Base-by-base conservation (phyloP, 2,797 vertebrate species). In the Pygocentrus nattereri region DNA sequence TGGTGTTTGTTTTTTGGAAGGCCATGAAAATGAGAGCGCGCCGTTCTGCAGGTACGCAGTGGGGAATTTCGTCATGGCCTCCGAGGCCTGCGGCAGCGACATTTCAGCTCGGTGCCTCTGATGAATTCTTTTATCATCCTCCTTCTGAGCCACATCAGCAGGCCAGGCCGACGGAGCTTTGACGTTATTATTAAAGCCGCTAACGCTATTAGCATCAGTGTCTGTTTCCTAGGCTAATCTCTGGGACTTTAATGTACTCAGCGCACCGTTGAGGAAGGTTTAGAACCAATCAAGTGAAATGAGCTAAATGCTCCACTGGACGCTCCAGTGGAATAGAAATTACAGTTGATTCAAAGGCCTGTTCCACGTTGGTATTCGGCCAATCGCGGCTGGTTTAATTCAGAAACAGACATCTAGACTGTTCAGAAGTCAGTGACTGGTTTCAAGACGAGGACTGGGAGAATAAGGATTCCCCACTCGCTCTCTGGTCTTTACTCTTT, bases 1-100 rank as follows among this genome's bases (percentile, higher is more conserved):
- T 58, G 56, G 11, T 58, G 56, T 58, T 58, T 58, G 56, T 58
- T 58, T 58, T 58, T 58, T 11, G 23, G 23, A 58, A 23, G 56
- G n/a, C 56, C 23, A 2, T 11, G n/a, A 25, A 23, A 58, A 58
- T 7, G 56, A 58, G 56, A 25, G 56, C 56, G 12, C 7, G 23
- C 23, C n/a, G n/a, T 58, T 58, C 56, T 58, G 56, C 56, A 58
- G 56, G 56, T 58, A 15, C 10, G 12, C n/a, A 58, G n/a, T n/a
- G 5, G 56, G 56, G 56, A 58, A 58, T 58, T 58, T 58, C 56
- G n/a, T 58, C 56, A 58, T 58, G 56, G 56, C 56, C 56, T 58
- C n/a, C 56, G 11, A 58, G 56, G n/a, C 56, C 56, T 12, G 12
- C 23, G 3, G 56, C 56, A 25, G 56, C 56, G 10, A 58, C 56